These are phyloP conservation scores for Campaea margaritaria DNA, from an alignment of 2,888 invertebrate genomes.

Conservation along the genomic window DNA sequence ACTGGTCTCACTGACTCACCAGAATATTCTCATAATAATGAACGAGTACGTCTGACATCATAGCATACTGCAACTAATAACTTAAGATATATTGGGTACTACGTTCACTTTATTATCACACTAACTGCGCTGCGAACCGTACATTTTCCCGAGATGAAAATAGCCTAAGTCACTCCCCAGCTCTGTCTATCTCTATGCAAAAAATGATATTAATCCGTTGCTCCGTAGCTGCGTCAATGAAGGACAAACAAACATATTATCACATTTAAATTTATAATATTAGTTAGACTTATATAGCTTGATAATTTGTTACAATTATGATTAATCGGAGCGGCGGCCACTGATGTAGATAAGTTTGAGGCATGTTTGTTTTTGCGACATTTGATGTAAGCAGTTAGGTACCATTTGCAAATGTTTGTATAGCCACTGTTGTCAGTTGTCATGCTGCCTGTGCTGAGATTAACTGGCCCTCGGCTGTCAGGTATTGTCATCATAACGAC, in stretches of 20 bases:
- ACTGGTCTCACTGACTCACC: background rate
- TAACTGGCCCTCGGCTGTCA: conserved; percentile 8
- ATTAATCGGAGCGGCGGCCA: conserved; percentile 32
- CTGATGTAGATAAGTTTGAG: conserved; percentile 44
- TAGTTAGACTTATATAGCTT: too few relatives aligned
- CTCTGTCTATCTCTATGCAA: too few relatives aligned
- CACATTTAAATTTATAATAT: too few relatives aligned
- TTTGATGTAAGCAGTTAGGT: conserved; percentile 4
- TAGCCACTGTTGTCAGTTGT: conserved; percentile 5
- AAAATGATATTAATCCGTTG: too few relatives aligned
- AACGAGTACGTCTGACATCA: conserved; percentile 18
- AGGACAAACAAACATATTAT: too few relatives aligned
- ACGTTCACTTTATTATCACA: conserved; percentile 23
- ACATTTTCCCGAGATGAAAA: too few relatives aligned
- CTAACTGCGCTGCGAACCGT: too few relatives aligned
- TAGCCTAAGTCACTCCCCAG: too few relatives aligned
- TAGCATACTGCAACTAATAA: background rate
- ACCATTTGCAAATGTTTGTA: conserved; percentile 22
- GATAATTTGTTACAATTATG: conserved; percentile 31
- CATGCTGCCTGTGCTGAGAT: background rate
- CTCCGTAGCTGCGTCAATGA: too few relatives aligned
- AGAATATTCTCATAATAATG: conserved; percentile 1
- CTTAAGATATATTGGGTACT: conserved; percentile 8
- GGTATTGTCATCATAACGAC: background rate
- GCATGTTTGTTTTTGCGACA: conserved; percentile 22